These are phyloP conservation scores for Priocnemis perturbator DNA, from an alignment of 2,888 invertebrate genomes.

Conservation along the genomic window DNA sequence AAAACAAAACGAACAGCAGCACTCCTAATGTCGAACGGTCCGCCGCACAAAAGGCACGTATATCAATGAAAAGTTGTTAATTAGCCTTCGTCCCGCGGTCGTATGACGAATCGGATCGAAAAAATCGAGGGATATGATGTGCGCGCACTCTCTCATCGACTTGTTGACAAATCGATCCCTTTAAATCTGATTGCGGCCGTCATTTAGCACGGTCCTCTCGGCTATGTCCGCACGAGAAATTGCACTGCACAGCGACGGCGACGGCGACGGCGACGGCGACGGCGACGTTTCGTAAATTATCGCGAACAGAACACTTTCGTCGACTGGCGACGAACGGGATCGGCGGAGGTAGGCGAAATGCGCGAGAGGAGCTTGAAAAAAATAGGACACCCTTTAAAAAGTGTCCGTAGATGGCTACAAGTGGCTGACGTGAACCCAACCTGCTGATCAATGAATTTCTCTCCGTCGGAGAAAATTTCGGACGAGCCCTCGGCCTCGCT, in stretches of 20 bases:
- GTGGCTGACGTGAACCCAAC: conserved; percentile 67
- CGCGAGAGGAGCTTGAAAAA: conserved; percentile 30
- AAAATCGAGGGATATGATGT: conserved; percentile 3
- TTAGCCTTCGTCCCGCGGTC: too few relatives aligned
- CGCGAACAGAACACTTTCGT: too few relatives aligned
- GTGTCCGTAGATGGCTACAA: conserved; percentile 68
- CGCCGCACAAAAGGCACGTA: too few relatives aligned
- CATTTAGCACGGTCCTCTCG: conserved; percentile 7
- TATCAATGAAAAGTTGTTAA: too few relatives aligned
- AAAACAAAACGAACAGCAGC: too few relatives aligned
- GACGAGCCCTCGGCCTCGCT: not conserved
- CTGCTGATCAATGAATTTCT: conserved; percentile 68
- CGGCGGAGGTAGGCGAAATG: not conserved
- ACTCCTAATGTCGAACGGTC: too few relatives aligned
- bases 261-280: not conserved
- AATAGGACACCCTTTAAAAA: conserved; percentile 51
- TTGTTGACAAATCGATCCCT: conserved; percentile 62
- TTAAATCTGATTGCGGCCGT: conserved; percentile 48
- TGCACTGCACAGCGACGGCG: conserved; percentile 4
- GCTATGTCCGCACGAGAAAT: conserved; percentile 12
- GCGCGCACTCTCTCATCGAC: conserved; percentile 57
- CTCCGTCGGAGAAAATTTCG: conserved; percentile 39
- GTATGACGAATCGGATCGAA: too few relatives aligned
- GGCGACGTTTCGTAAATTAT: conserved; percentile 1
- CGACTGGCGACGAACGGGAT: too few relatives aligned